Evolutionary conservation across 1,140 invertebrate species (phyloP), one percentile per base, ranked within the genome.

Genomic region (Heliconius melpomene): DNA sequence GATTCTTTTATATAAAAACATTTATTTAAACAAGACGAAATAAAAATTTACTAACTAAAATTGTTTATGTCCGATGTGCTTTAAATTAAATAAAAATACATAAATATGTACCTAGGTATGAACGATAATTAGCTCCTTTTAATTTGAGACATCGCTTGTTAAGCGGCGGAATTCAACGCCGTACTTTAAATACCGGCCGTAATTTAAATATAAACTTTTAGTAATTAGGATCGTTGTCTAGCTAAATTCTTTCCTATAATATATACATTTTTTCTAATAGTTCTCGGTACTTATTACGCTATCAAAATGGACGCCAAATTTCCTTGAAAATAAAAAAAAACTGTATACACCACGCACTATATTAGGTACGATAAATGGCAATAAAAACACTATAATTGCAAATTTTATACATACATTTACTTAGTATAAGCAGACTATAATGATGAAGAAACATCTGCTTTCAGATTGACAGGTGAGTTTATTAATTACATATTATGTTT

Each of bases 401-500:
- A 60, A 60, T 60, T 26, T 60, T 60, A 60, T 23, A 66, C n/a
- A 1, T 23, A 66, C 29, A 66, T 26, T 16, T 29, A 66, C 1
- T 57, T 18, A 57, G n/a, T 57, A 57, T 57, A 52, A 52, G 16
- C 23, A 23, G 40, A 32, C 8, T 52, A 36, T 66, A 29, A 78
- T 72, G 36, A 36, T 72, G 52, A 1, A 78, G 7, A 54, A 72
- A 72, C 74, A 75, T 54, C 52, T 57, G 46, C 72, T 50, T 46
- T 26, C 26, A 52, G 26, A 74, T 74, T 74, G 72, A 74, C 50
- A 50, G 72, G 72, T 50, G 72, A 66, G 29, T 66, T 60, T 66
- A 29, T 66, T 66, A 13, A 29, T 66, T 26, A 29, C 11, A 26
- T 57, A 57, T 23, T 20, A 20, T 52, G 50, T 52, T 16, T 18